Conservation (phyloP, 2,797 vertebrate species). For the Amblyraja radiata region DNA sequence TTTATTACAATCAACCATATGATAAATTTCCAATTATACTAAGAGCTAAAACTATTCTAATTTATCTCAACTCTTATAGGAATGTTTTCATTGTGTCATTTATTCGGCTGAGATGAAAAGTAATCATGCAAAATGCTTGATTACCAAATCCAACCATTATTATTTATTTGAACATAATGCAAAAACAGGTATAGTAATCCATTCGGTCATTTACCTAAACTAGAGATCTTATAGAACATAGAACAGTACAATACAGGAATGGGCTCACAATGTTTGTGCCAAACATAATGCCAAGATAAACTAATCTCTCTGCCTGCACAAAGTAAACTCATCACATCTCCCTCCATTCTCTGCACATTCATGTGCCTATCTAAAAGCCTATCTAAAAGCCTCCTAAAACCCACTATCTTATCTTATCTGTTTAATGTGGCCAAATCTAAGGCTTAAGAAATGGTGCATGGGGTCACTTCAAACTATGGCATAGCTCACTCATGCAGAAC, state of each 20-base stretch:
- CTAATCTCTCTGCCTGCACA: too few species aligned
- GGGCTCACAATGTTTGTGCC: too few species aligned
- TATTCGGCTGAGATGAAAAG: not conserved
- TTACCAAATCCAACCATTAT: not conserved
- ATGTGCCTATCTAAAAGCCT: too few species aligned
- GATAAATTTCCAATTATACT: too few species aligned
- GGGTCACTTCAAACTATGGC: not conserved
- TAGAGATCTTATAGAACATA: not conserved
- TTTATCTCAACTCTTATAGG: not conserved
- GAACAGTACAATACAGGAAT: too few species aligned
- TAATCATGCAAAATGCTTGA: not conserved
- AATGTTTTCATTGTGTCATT: not conserved
- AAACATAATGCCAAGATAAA: too few species aligned
- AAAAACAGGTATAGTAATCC: not conserved
- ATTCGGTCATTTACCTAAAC: not conserved
- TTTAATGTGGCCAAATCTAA: not conserved
- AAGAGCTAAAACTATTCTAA: conserved; percentile 1
- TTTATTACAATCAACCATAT: not conserved
- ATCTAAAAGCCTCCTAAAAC: too few species aligned
- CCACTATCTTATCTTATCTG: too few species aligned
- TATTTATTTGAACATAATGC: not conserved
- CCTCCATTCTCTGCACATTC: too few species aligned
- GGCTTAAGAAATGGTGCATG: not conserved
- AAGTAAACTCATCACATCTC: too few species aligned
- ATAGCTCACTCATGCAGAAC: not conserved